phyloP scores from a whole-genome alignment of 2,113 vertebrate species.

The Malaclemys terrapin region DNA sequence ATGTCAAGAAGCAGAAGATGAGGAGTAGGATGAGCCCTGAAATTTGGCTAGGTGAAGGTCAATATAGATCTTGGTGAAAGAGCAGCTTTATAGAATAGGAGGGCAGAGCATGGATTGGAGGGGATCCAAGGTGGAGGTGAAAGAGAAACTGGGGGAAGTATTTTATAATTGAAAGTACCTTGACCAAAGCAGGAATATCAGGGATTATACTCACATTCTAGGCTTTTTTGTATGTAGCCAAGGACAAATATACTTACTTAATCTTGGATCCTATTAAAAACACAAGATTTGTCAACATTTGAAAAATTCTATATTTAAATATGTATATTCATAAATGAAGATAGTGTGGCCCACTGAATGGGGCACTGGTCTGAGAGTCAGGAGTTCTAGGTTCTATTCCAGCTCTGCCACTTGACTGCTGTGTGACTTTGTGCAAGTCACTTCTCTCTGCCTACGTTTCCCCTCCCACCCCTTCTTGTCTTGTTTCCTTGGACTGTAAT shows the following conservation, averaged over 20 bases:
- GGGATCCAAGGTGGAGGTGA: too few relatives aligned
- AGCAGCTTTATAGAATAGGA: too few relatives aligned
- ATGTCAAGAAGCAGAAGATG: too few relatives aligned
- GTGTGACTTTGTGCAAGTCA: not conserved
- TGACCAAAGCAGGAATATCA: not conserved
- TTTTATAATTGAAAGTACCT: too few relatives aligned
- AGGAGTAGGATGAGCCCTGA: too few relatives aligned
- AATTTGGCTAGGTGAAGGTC: too few relatives aligned
- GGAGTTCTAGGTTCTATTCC: not conserved
- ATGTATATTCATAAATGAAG: not conserved
- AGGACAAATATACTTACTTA: not conserved
- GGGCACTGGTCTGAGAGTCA: not conserved
- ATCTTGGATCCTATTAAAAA: not conserved
- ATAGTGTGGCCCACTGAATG: not conserved
- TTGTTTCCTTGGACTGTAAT: not conserved
- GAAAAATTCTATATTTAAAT: not conserved
- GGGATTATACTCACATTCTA: not conserved
- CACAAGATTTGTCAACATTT: not conserved
- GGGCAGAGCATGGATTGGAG: too few relatives aligned
- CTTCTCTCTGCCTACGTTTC: not conserved
- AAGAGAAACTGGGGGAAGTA: too few relatives aligned
- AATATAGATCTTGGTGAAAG: too few relatives aligned
- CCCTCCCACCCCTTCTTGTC: not conserved
- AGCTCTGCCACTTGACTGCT: too few relatives aligned
- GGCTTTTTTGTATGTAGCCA: not conserved